Base-by-base conservation (phyloP, 2,113 vertebrate species). In the Eonycteris spelaea region DNA sequence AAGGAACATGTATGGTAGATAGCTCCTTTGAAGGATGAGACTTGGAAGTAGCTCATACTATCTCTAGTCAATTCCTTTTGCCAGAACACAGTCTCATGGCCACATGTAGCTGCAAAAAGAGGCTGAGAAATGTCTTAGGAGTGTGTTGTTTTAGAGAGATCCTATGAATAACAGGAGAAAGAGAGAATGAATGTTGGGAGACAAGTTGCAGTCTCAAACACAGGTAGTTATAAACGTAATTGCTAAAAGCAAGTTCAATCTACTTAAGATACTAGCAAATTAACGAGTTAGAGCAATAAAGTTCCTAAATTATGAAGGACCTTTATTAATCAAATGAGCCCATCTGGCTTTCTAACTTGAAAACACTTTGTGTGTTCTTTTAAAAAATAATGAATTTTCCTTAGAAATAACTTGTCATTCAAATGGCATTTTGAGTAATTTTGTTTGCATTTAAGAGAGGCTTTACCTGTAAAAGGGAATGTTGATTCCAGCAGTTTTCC, bases 381-480 rank as follows among this genome's bases (percentile, higher is more conserved):
- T 93, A 67, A 67, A 77, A 94, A 86, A 67, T 9, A 13, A 86
- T 73, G n/a, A 61, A 61, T 91, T 91, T 95, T 35, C 28, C 35
- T 67, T 68, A 80, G 57, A 95, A 95, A 71, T 12, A 57, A 30
- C 68, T 71, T 95, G 40, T 86, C 86, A 89, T 86, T 91, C n/a
- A 78, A 84, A 97, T 95, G 79, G n/a, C 24, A 86, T 93, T 91
- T 91, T 83, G 68, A 82, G 35, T 33, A 91, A 65, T 89, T 89
- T 86, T 90, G 53, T 89, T 95, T 89, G n/a, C 95, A 78, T 89
- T 89, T n/a, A n/a, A 63, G 40, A 61, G 65, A 6, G 5, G 48
- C 67, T 82, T 82, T 73, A n/a, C 35, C 67, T 61, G n/a, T 73
- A 48, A 71, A 83, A 75, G 33, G 80, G 26, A 70, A 24, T 28